Evolutionary conservation across 2,888 invertebrate genomes (phyloP).

Genomic region (Eledona agricola): DNA sequence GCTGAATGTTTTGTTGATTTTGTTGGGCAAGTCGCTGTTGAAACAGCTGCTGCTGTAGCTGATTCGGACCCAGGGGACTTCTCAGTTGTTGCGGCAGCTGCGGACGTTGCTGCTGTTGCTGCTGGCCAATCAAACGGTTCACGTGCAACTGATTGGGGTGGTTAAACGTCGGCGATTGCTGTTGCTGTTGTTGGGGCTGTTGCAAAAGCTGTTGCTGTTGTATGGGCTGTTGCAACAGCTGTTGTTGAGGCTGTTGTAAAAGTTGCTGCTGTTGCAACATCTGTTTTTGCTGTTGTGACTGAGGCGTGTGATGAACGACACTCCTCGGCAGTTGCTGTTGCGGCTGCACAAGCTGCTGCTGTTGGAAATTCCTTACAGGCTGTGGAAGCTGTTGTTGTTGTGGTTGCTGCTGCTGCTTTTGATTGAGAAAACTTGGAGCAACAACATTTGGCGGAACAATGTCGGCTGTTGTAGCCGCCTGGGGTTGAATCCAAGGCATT

Average conservation of each 20-base stretch:
- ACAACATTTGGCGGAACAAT: slow-evolving; percentile 57
- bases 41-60: slow-evolving; percentile 56
- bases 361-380: slow-evolving; percentile 38
- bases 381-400: slow-evolving; percentile 37
- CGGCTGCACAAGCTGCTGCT: slow-evolving; percentile 36
- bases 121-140: slow-evolving; percentile 54
- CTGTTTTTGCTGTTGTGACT: slow-evolving; percentile 59
- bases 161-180: slow-evolving; percentile 49
- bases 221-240: slow-evolving; percentile 58
- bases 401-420: slow-evolving; percentile 41
- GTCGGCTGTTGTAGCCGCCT: slow-evolving; percentile 46
- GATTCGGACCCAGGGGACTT: slow-evolving; percentile 54
- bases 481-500: slow-evolving; percentile 82
- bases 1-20: slow-evolving; percentile 64
- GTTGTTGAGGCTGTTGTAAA: slow-evolving; percentile 57
- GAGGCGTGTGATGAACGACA: slow-evolving; percentile 59
- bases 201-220: slow-evolving; percentile 55
- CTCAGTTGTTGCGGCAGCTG: slow-evolving; percentile 50
- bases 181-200: slow-evolving; percentile 48
- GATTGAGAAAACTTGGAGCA: slow-evolving; percentile 55
- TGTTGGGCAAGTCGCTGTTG: slow-evolving; percentile 57
- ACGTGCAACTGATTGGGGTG: slow-evolving; percentile 41
- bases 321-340: slow-evolving; percentile 55
- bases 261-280: slow-evolving; percentile 56
- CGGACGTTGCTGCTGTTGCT: slow-evolving; percentile 47